These are phyloP conservation scores for Adrianichthys oophorus DNA, from an alignment of 2,797 vertebrate genomes.

Conservation along the genomic window DNA sequence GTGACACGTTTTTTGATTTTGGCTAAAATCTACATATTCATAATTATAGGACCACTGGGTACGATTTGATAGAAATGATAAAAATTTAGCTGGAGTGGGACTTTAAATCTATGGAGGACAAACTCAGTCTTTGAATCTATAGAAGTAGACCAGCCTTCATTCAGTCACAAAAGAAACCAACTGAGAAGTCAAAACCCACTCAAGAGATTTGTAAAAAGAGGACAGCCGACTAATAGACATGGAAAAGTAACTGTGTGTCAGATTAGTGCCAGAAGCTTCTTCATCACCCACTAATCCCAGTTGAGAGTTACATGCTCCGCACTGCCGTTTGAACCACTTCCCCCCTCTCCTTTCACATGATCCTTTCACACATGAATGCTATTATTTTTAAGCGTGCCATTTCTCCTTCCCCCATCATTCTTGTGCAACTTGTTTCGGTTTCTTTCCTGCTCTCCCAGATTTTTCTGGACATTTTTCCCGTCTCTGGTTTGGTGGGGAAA, in stretches of 20 bases:
- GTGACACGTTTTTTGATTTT: too few relatives aligned
- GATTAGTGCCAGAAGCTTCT: conserved; percentile 67
- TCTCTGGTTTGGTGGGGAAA: conserved; percentile 30
- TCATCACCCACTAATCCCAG: conserved; percentile 57
- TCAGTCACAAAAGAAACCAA: conserved; percentile 31
- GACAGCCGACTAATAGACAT: conserved; percentile 38
- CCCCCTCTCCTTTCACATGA: conserved; percentile 45
- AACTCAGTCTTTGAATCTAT: conserved; percentile 6
- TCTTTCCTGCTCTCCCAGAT: conserved; percentile 12
- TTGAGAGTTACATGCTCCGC: conserved; percentile 46
- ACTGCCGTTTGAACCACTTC: conserved; percentile 36
- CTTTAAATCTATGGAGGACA: conserved; percentile 3
- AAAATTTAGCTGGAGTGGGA: conserved; percentile 3
- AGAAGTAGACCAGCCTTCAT: conserved; percentile 21
- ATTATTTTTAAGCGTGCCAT: conserved; percentile 6
- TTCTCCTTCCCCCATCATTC: conserved; percentile 6
- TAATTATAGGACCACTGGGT: neutral
- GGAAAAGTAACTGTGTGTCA: conserved; percentile 39
- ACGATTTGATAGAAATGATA: conserved; percentile 23
- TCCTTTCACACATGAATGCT: conserved; percentile 18
- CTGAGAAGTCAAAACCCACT: conserved; percentile 50
- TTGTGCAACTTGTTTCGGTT: conserved; percentile 5
- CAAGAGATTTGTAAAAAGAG: conserved; percentile 37
- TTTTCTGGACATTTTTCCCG: conserved; percentile 13
- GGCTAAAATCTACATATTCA: too few relatives aligned